Evolutionary conservation across 1,140 invertebrate species (phyloP).

Genomic region (Zaprionus inermis): DNA sequence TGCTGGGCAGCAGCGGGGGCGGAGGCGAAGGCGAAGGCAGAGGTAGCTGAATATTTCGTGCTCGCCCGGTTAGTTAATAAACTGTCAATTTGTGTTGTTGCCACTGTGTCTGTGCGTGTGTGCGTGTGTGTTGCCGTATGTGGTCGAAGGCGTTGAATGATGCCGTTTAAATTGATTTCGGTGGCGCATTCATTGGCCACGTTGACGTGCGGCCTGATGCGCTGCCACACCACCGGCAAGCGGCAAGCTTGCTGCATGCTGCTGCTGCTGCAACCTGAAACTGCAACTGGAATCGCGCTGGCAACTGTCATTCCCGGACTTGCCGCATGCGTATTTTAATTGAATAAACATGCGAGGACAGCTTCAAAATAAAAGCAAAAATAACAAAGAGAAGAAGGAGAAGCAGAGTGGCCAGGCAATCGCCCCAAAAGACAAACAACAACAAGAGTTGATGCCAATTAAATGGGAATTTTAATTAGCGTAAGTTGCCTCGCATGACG

Average conservation of each 20-base stretch:
- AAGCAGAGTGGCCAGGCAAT: constrained; percentile 48
- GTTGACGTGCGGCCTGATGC: constrained; percentile 44
- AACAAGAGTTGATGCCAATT: constrained; percentile 79
- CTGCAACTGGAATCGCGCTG: constrained; percentile 11
- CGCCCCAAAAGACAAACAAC: constrained; percentile 76
- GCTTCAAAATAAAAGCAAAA: constrained; percentile 33
- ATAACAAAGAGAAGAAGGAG: constrained; percentile 17
- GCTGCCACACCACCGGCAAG: constrained; percentile 1
- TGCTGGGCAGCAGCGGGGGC: constrained; percentile 23
- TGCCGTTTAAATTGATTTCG: constrained; percentile 79
- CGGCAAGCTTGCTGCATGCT: neutral
- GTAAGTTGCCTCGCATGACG: constrained; percentile 70
- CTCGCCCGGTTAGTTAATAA: constrained; percentile 73
- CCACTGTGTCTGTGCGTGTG: constrained; percentile 5
- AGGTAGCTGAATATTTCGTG: constrained; percentile 69
- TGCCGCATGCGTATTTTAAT: constrained; percentile 71
- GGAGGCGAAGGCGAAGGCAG: constrained; percentile 41
- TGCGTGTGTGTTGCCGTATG: constrained; percentile 37
- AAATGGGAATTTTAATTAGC: constrained; percentile 82
- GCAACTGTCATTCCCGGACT: constrained; percentile 43
- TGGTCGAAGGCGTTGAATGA: constrained; percentile 75
- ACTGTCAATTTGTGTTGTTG: constrained; percentile 68
- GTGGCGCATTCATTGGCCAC: constrained; percentile 56
- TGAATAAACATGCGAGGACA: constrained; percentile 70
- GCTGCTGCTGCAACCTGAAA: constrained; percentile 47